phyloP scores from a whole-genome alignment of 2,888 invertebrate species.

The Sturmia bella region DNA sequence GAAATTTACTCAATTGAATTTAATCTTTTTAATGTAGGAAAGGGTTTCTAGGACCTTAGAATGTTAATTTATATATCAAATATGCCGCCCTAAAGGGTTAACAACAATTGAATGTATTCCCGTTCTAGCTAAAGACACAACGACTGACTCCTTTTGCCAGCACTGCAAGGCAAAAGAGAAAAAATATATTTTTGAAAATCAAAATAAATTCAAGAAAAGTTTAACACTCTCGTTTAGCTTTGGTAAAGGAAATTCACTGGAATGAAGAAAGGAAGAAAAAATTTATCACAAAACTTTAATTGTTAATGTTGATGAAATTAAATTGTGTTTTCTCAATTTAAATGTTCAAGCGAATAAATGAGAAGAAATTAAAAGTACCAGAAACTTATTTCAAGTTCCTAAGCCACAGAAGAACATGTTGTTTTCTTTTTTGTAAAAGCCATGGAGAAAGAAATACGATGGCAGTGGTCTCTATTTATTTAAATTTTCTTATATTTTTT shows the following conservation, averaged over 20 bases:
- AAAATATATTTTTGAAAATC: neutral
- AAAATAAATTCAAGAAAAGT: constrained; percentile 13
- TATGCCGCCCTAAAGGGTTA: neutral
- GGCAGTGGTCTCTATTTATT: constrained; percentile 50
- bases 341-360: constrained; percentile 47
- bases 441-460: constrained; percentile 16
- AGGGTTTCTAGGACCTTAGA: no score
- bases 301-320: constrained; percentile 69
- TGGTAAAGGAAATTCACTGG: constrained; percentile 25
- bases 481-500: constrained; percentile 10
- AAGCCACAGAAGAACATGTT: constrained; percentile 43
- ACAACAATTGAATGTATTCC: neutral
- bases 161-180: neutral
- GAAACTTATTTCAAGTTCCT: constrained; percentile 56
- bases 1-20: no score
- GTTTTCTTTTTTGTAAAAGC: constrained; percentile 12
- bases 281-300: constrained; percentile 65
- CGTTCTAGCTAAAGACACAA: no score
- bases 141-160: neutral
- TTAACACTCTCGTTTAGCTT: constrained; percentile 12
- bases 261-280: constrained; percentile 43
- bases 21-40: no score
- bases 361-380: constrained; percentile 20
- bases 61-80: no score
- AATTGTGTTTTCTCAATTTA: constrained; percentile 66